Base-by-base conservation (phyloP, 2,888 invertebrate genomes). In the Hesperia comma region DNA sequence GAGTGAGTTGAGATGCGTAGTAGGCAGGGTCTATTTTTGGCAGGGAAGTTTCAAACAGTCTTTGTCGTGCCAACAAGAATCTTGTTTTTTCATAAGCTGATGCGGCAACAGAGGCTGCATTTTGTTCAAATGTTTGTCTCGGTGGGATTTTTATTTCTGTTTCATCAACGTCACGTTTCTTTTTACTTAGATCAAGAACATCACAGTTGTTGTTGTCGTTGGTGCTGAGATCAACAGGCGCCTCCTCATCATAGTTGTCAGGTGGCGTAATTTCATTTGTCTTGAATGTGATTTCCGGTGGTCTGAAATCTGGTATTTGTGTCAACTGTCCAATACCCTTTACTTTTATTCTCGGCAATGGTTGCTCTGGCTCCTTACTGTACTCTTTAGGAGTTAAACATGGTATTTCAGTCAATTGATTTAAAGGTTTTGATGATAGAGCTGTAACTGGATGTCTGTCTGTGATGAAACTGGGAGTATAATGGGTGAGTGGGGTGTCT, bases 151-250 rank as follows among this genome's bases (percentile, higher is more conserved):
- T 88, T 1, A 85, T 81, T 63, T 88, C 88, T 21, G 89, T 86
- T 57, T 82, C 79, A 63, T 91, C 90, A 1, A 76, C 75, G 67
- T 86, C 88, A 61, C 84, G 87, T 83, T 94, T 95, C 86, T 97
- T 97, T 80, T 96, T 96, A 81, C 97, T 97, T 71, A 98, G 93
- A 88, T 98, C 97, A 55, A 97, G 91, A 5, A 96, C 97, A 83
- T 96, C 96, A 71, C 91, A 92, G 71, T 86, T 88, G 68, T 87
- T 89, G 61, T 88, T 89, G 62, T 91, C 93, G 73, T 83, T 88
- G 87, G 95, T 96, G 70, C 95, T 95, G 32, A 96, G 91, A 84
- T 97, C 96, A 63, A 97, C 93, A 0, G 96, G 95, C 26, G 94
- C 84, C 68, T 92, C 93, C 68, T 93, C 94, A 64, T 93, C 91